These are phyloP conservation scores for Apoderus coryli DNA, from an alignment of 2,888 invertebrate genomes.

Conservation along the genomic window DNA sequence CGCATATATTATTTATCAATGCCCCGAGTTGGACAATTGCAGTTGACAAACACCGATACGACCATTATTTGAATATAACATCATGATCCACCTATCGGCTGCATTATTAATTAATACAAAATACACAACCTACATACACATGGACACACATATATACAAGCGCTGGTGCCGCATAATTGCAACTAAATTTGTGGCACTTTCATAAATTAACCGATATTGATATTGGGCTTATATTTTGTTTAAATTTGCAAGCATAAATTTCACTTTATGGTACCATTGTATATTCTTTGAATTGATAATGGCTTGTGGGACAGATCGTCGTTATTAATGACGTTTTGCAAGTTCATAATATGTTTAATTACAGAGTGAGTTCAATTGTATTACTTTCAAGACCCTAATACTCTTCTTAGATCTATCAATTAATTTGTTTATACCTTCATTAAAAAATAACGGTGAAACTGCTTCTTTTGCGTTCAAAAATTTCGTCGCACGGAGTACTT, in stretches of 20 bases:
- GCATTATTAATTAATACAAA: constrained; percentile 32
- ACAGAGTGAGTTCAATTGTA: too few species aligned
- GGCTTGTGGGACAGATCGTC: constrained; percentile 18
- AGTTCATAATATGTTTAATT: too few species aligned
- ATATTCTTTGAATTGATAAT: constrained; percentile 21
- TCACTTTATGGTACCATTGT: constrained; percentile 24
- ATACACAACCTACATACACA: constrained; percentile 29
- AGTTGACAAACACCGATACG: constrained; percentile 30
- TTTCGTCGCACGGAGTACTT: too few species aligned
- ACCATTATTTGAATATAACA: constrained; percentile 32
- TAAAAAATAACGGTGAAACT: too few species aligned
- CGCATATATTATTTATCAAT: constrained; percentile 30
- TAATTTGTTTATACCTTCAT: too few species aligned
- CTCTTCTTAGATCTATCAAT: too few species aligned
- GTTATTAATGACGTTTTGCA: constrained; percentile 18
- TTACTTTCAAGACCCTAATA: too few species aligned
- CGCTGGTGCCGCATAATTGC: constrained; percentile 32
- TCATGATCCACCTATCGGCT: constrained; percentile 31
- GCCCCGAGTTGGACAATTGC: constrained; percentile 28
- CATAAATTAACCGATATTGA: constrained; percentile 33
- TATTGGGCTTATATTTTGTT: constrained; percentile 32
- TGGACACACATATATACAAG: too few species aligned
- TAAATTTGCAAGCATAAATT: constrained; percentile 29
- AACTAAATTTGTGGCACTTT: constrained; percentile 32
- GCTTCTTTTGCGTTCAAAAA: too few species aligned